phyloP scores from a whole-genome alignment of 2,113 vertebrate species.

The Shinisaurus crocodilurus region DNA sequence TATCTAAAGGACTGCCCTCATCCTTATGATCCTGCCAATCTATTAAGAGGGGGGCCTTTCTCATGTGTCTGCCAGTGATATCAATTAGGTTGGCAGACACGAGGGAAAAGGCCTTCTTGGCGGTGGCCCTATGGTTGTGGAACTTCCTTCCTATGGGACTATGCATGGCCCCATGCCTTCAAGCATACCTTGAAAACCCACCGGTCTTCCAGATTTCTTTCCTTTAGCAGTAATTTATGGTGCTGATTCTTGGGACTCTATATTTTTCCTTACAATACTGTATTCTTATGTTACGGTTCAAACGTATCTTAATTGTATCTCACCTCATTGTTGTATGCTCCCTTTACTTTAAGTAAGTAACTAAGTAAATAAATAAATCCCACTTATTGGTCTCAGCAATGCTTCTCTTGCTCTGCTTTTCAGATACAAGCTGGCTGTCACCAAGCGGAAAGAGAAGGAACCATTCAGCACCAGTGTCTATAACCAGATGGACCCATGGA shows the following conservation, averaged over 20 bases:
- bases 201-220: background rate
- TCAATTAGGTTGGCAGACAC: background rate
- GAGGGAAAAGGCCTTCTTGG: too few relatives aligned
- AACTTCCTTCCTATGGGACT: background rate
- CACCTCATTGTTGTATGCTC: background rate
- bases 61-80: background rate
- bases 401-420: slow-evolving; percentile 18
- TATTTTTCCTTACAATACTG: background rate
- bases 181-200: background rate
- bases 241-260: too few relatives aligned
- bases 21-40: background rate
- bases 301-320: background rate
- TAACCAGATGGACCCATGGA: slow-evolving; percentile 88
- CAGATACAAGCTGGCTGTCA: slow-evolving; percentile 92
- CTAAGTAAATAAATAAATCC: background rate
- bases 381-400: background rate
- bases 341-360: background rate
- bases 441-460: slow-evolving; percentile 87
- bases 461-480: slow-evolving; percentile 87
- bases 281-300: background rate
- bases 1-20: background rate
- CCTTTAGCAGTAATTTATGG: background rate
- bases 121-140: background rate
- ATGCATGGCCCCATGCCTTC: background rate
- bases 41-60: background rate